A percentile compares a stretch with the other conserved stretches of the same genome.
Conservation (phyloP, 2,888 invertebrate species). For the Formica aserva region DNA sequence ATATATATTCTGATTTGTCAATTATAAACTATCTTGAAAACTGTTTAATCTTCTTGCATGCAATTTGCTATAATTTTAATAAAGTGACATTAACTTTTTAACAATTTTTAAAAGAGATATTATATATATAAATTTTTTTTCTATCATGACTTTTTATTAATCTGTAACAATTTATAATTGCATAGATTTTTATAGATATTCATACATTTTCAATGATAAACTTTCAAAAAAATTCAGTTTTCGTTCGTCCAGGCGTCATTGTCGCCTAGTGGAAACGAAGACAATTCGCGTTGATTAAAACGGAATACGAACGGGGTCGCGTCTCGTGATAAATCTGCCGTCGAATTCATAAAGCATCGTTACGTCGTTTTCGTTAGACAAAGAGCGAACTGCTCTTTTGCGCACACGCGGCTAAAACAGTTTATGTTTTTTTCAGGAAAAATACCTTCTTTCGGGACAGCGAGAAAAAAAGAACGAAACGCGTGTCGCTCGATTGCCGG, state of each 20-base stretch:
- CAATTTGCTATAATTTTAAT: background rate
- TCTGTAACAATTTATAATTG: background rate
- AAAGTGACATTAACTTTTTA: background rate
- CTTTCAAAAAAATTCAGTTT: slow-evolving; percentile 4
- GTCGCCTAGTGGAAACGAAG: slow-evolving; percentile 2
- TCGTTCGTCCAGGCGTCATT: too few relatives aligned
- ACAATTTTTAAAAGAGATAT: background rate
- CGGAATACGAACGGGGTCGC: slow-evolving; percentile 6
- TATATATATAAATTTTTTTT: background rate
- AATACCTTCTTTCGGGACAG: slow-evolving; percentile 2
- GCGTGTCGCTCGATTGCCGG: background rate
- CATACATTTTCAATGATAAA: background rate
- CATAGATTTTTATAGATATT: background rate
- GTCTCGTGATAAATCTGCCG: slow-evolving; percentile 43
- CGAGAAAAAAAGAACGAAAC: slow-evolving; percentile 1
- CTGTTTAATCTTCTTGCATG: background rate
- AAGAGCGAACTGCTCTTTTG: slow-evolving; percentile 3
- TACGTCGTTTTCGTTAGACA: slow-evolving; percentile 15
- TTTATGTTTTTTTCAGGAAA: slow-evolving; percentile 2
- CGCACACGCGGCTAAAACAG: background rate
- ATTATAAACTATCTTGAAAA: background rate
- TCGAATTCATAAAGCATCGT: slow-evolving; percentile 50
- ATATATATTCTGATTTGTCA: background rate
- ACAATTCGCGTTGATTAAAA: slow-evolving; percentile 46
- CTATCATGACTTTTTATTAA: background rate